Conservation (phyloP, 2,797 vertebrate genomes). For the Acipenser oxyrinchus region DNA sequence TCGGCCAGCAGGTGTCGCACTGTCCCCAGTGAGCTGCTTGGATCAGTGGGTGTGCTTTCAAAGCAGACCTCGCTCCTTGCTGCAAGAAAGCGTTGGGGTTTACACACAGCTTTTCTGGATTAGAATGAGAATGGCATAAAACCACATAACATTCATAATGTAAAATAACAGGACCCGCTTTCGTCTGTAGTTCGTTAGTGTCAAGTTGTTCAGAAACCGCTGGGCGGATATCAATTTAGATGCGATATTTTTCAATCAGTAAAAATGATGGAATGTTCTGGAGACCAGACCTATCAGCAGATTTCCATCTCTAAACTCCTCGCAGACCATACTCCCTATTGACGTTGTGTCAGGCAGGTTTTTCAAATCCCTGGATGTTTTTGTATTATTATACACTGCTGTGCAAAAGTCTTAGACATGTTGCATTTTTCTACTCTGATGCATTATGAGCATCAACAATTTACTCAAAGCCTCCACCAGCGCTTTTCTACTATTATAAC, state of each 20-base stretch:
- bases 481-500: too few relatives aligned
- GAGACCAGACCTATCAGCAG: too few relatives aligned
- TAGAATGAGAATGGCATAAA: slow-evolving; percentile 47
- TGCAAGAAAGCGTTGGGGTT: slow-evolving; percentile 19
- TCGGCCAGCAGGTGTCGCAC: slow-evolving; percentile 30
- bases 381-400: too few relatives aligned
- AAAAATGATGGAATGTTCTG: too few relatives aligned
- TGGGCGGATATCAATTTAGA: slow-evolving; percentile 34
- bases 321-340: too few relatives aligned
- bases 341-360: too few relatives aligned
- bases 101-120: slow-evolving; percentile 48
- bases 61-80: slow-evolving; percentile 27
- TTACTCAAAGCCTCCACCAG: too few relatives aligned
- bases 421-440: too few relatives aligned
- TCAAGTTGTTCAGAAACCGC: slow-evolving; percentile 23
- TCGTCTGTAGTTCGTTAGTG: slow-evolving; percentile 21
- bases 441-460: too few relatives aligned
- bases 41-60: slow-evolving; percentile 3
- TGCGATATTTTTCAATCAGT: slow-evolving; percentile 22
- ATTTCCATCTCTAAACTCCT: too few relatives aligned
- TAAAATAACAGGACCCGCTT: slow-evolving; percentile 22
- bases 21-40: background rate
- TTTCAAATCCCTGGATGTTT: too few relatives aligned
- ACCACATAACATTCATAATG: slow-evolving; percentile 37
- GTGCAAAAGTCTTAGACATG: too few relatives aligned